phyloP scores from a whole-genome alignment of 2,113 vertebrate species.

The Eira barbara region DNA sequence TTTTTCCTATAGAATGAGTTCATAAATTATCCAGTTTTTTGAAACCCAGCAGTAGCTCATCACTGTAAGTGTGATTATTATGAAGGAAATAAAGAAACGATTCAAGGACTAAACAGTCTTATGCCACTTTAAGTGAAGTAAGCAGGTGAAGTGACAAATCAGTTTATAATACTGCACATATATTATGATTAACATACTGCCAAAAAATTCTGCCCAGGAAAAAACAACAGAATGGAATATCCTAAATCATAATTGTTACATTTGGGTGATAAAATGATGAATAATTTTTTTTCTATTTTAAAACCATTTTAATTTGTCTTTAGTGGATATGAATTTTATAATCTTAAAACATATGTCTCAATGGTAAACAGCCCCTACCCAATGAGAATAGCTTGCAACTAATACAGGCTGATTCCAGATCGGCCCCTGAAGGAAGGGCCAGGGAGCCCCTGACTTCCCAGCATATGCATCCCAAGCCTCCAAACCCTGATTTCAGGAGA shows the following conservation, averaged over 20 bases:
- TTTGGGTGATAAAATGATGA: neutral
- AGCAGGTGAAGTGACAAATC: neutral
- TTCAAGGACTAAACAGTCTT: neutral
- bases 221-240: neutral
- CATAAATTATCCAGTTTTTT: neutral
- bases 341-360: neutral
- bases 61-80: neutral
- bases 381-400: neutral
- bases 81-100: neutral
- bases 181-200: neutral
- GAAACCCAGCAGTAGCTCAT: neutral
- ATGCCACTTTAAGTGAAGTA: neutral
- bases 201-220: neutral
- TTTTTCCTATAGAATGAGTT: neutral
- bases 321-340: neutral
- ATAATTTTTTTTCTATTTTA: neutral
- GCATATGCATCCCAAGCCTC: too few relatives aligned
- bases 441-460: neutral
- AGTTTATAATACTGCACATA: neutral
- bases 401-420: neutral
- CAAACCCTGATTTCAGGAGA: neutral
- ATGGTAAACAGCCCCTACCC: neutral
- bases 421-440: too few relatives aligned
- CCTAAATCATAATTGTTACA: neutral
- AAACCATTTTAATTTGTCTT: neutral